Base-by-base conservation (phyloP, 2,888 invertebrate genomes). In the Leptopilina drosophilae region DNA sequence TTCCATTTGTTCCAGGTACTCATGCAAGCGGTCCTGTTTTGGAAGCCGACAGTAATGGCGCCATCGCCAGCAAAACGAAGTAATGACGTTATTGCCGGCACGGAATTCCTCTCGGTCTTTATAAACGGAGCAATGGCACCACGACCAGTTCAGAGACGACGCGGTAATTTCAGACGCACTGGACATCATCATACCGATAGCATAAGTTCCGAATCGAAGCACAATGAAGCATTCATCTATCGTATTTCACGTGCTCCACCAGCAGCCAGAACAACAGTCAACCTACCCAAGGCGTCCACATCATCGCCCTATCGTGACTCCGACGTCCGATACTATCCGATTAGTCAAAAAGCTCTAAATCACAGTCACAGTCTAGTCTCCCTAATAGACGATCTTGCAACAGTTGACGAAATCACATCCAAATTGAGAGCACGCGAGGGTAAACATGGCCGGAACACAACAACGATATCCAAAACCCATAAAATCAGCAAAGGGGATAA, bases 81-180 rank as follows among this genome's bases (percentile, higher is more conserved):
- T 69, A 90, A 88, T 87, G 94, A 93, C 87, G 90, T 92, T 67
- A 85, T 92, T 67, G 91, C 92, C 67, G 92, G 93, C 79, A 91
- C 92, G 49, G 93, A 93, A 84, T 92, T 93, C 86, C 90, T 93
- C 20, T 92, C 92, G 15, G 91, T 93, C 26, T 92, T 92, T 84
- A 92, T 92, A 87, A 91, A 92, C 87, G 92, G 91, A 78, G 92
- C 91, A 26, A 91, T 92, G 90, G 90, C 90, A 78, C 86, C 89
- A 53, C 83, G 90, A 62, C 87, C 89, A 5, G 87, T 88, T 15
- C 85, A 90, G 67, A 83, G 88, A 80, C 78, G 89, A 79, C 87
- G 88, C 14, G 87, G 87, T 8, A 82, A 84, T 15, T 86, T 86
- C n/a, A 77, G 79, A 76, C 82, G 81, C 20, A 76, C 67, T 11